Conservation (phyloP, 1,140 invertebrate genomes). For the Oreohelix idahoensis region DNA sequence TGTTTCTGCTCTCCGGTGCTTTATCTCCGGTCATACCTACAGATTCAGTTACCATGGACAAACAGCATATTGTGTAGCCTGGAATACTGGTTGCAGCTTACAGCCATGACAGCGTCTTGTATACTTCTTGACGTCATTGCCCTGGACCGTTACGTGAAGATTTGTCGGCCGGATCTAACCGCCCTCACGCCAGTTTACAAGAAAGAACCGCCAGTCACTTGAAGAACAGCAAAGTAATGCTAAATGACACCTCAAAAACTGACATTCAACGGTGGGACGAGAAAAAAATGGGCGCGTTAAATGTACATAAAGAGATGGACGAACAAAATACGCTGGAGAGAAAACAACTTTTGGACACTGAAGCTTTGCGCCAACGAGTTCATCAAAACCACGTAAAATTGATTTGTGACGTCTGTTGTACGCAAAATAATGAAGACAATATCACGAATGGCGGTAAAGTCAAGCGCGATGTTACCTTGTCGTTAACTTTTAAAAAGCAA, state of each 20-base stretch:
- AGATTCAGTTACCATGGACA: not conserved
- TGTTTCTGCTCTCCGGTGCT: constrained; percentile 13
- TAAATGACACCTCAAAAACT: not conserved
- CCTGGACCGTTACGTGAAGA: constrained; percentile 22
- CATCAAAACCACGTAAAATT: no score
- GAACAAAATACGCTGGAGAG: no score
- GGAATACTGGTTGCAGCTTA: constrained; percentile 9
- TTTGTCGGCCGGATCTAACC: not conserved
- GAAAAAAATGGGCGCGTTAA: no score
- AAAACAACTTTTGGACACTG: no score
- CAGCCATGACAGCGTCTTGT: constrained; percentile 13
- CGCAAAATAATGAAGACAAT: no score
- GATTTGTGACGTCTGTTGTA: no score
- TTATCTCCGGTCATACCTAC: not conserved
- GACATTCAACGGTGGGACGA: not conserved
- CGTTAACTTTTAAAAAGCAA: no score
- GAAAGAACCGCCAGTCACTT: not conserved
- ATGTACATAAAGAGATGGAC: no score
- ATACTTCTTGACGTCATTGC: not conserved
- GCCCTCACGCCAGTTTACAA: not conserved
- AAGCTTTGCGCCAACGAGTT: no score
- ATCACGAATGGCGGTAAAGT: no score
- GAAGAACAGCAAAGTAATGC: not conserved
- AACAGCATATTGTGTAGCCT: not conserved
- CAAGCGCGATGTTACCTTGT: no score